Conservation (phyloP, 2,888 invertebrate species). For the Callyntrura guangdongensis region DNA sequence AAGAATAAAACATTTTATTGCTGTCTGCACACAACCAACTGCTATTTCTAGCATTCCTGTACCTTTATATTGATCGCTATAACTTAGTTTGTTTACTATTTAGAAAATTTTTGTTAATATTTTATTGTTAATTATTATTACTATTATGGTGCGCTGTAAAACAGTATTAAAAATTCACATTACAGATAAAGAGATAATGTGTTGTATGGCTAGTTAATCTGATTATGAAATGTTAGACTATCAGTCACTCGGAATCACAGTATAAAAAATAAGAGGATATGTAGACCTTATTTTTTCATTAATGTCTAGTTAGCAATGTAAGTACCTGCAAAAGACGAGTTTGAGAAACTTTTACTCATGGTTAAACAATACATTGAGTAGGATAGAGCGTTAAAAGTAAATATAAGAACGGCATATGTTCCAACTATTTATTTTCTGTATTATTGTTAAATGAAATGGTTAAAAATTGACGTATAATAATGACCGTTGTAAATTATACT, state of each 20-base stretch:
- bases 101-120: background rate
- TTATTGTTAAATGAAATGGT: background rate
- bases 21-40: background rate
- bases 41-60: conserved; percentile 51
- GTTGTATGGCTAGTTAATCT: background rate
- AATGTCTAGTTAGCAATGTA: conserved; percentile 31
- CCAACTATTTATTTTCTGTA: background rate
- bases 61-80: background rate
- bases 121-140: background rate
- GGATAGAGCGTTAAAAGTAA: background rate
- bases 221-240: conserved; percentile 29
- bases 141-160: background rate
- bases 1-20: background rate
- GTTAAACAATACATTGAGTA: background rate
- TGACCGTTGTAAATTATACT: background rate
- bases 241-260: conserved; percentile 27
- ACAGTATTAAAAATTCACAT: conserved; percentile 37
- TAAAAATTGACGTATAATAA: background rate
- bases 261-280: background rate
- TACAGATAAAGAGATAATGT: background rate
- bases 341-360: conserved; percentile 43
- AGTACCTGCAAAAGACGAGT: conserved; percentile 54
- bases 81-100: background rate
- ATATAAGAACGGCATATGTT: background rate
- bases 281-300: conserved; percentile 58